Percentiles rank a stretch among this genome's conserved stretches.
Conservation (phyloP, 2,888 invertebrate genomes). For the Orgyia antiqua region DNA sequence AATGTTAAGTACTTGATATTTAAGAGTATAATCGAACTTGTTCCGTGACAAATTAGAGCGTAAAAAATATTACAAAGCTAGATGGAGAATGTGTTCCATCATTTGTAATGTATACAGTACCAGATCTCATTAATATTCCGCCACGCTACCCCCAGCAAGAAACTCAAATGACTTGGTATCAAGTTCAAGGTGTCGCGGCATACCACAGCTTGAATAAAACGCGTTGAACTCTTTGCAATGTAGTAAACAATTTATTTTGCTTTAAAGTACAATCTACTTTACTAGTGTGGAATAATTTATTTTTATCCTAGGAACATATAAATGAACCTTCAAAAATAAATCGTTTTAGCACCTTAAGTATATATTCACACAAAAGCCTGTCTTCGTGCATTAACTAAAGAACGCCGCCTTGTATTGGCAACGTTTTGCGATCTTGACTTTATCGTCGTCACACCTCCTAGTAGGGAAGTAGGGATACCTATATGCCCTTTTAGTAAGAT, state of each 20-base stretch:
- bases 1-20: slow-evolving; percentile 29
- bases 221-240: slow-evolving; percentile 9
- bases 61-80: slow-evolving; percentile 10
- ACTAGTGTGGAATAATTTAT: slow-evolving; percentile 14
- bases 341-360: too few species aligned
- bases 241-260: slow-evolving; percentile 12
- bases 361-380: too few species aligned
- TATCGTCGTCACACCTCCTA: too few species aligned
- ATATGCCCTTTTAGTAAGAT: too few species aligned
- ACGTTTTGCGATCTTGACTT: too few species aligned
- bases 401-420: too few species aligned
- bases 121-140: slow-evolving; percentile 3
- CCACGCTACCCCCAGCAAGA: slow-evolving; percentile 10
- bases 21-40: slow-evolving; percentile 26
- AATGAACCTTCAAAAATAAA: too few species aligned
- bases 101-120: slow-evolving; percentile 1
- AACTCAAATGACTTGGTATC: too few species aligned
- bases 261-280: slow-evolving; percentile 35
- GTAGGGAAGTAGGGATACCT: too few species aligned
- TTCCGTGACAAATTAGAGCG: slow-evolving; percentile 14
- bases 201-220: slow-evolving; percentile 33
- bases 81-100: not conserved
- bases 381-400: too few species aligned
- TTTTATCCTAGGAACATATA: slow-evolving; percentile 54
- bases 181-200: slow-evolving; percentile 39